phyloP scores from a whole-genome alignment of 1,140 invertebrate species.

The Rhopalosiphum maidis region DNA sequence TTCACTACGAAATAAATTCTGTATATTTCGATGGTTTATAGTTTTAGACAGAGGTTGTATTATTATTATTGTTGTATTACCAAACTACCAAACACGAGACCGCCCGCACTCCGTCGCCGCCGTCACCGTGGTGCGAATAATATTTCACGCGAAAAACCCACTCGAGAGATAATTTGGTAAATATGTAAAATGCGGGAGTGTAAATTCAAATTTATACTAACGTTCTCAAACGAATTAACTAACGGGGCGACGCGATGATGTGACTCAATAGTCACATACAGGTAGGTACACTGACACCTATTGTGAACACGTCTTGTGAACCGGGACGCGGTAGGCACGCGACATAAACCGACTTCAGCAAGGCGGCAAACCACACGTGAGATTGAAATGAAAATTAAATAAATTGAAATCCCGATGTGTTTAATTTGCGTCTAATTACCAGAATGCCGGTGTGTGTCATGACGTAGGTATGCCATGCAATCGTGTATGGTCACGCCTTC shows the following conservation, averaged over 20 bases:
- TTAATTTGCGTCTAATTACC: not conserved
- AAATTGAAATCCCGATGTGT: not conserved
- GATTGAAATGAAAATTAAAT: not conserved
- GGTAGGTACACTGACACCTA: not conserved
- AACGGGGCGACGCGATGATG: not conserved
- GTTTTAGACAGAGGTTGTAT: not conserved
- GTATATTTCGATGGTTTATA: no score
- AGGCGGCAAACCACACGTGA: not conserved
- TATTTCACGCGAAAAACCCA: not conserved
- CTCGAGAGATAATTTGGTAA: not conserved
- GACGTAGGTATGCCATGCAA: no score
- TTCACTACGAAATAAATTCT: no score
- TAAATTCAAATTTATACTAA: not conserved
- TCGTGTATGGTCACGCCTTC: no score
- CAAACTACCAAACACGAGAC: not conserved
- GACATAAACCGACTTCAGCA: not conserved
- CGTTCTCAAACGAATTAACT: not conserved
- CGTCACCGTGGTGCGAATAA: not conserved
- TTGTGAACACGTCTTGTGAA: slow-evolving; percentile 4
- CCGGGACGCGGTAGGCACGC: not conserved
- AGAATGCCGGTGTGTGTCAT: not conserved
- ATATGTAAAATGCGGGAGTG: not conserved
- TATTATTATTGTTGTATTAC: not conserved
- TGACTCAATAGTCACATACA: not conserved
- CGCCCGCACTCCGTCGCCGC: not conserved